A percentile compares a stretch with the other conserved stretches of the same genome.
phyloP scores from a whole-genome alignment of 2,888 invertebrate species.

The Cephalotes varians region DNA sequence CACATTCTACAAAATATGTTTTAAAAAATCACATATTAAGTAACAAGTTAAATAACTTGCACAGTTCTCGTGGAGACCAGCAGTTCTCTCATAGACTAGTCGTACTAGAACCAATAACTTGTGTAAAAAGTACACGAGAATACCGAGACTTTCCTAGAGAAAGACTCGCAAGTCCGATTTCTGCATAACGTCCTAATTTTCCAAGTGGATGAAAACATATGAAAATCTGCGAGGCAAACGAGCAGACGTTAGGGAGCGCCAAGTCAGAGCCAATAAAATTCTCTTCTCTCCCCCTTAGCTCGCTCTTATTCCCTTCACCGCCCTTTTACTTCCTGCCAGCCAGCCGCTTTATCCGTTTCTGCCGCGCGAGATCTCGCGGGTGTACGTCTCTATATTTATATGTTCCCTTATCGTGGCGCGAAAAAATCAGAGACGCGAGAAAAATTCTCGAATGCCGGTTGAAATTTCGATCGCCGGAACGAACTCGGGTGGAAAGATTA shows the following conservation, averaged over 20 bases:
- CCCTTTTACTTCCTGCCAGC: slow-evolving; percentile 64
- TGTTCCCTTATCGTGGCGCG: slow-evolving; percentile 35
- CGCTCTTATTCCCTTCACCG: slow-evolving; percentile 65
- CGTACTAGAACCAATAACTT: slow-evolving; percentile 26
- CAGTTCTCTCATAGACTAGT: background rate
- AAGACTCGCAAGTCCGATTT: slow-evolving; percentile 67
- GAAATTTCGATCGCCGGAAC: slow-evolving; percentile 54
- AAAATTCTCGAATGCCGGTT: slow-evolving; percentile 30
- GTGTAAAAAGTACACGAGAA: background rate
- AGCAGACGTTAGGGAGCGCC: slow-evolving; percentile 82
- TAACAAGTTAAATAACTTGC: slow-evolving; percentile 5
- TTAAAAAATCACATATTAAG: background rate
- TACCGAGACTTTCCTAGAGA: slow-evolving; percentile 55
- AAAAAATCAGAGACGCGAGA: background rate
- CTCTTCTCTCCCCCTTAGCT: slow-evolving; percentile 76
- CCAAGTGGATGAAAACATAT: slow-evolving; percentile 85
- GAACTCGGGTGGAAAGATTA: slow-evolving; percentile 62
- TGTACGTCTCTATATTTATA: slow-evolving; percentile 46
- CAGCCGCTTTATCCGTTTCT: slow-evolving; percentile 69
- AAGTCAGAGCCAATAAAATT: slow-evolving; percentile 85
- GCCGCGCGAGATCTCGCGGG: slow-evolving; percentile 47
- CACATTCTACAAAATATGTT: background rate
- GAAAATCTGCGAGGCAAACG: slow-evolving; percentile 85
- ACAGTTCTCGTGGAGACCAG: background rate
- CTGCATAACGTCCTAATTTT: slow-evolving; percentile 84